Conservation (phyloP, 2,888 invertebrate species). For the Crematogaster levior region DNA sequence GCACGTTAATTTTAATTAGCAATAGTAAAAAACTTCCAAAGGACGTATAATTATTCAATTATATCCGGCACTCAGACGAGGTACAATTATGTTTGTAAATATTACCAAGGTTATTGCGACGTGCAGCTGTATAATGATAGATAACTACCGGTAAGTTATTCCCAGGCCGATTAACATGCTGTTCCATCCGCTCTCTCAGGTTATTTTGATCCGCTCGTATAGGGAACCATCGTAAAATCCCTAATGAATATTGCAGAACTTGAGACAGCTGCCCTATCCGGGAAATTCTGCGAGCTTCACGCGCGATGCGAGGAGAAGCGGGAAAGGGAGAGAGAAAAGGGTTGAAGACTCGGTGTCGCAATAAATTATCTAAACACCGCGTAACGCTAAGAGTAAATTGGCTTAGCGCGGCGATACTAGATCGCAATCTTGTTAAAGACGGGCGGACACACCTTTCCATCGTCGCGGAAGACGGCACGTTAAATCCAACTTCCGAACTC, state of each 20-base stretch:
- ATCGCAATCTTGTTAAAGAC: conserved; percentile 59
- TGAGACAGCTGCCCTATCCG: conserved; percentile 30
- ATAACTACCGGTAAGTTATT: conserved; percentile 35
- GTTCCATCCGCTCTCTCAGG: conserved; percentile 11
- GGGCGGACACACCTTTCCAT: conserved; percentile 14
- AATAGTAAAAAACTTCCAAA: not conserved
- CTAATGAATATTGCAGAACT: conserved; percentile 55
- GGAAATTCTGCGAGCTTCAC: conserved; percentile 37
- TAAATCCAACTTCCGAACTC: conserved; percentile 7
- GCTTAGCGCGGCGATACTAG: conserved; percentile 52
- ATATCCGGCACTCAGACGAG: not conserved
- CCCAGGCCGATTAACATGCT: conserved; percentile 15
- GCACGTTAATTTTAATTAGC: too few relatives aligned
- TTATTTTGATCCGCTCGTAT: conserved; percentile 26
- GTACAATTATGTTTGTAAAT: conserved; percentile 23
- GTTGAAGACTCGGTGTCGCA: conserved; percentile 49
- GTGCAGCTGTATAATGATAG: conserved; percentile 7
- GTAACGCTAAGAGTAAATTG: conserved; percentile 43
- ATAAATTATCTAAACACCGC: conserved; percentile 55
- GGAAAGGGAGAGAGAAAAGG: not conserved
- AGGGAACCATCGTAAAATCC: conserved; percentile 43
- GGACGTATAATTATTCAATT: not conserved
- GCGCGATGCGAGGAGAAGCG: not conserved
- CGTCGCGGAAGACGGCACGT: not conserved
- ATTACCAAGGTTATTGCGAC: conserved; percentile 4